Evolutionary conservation across 2,113 vertebrate species (phyloP).

Genomic region (Genyomyrus donnyi): DNA sequence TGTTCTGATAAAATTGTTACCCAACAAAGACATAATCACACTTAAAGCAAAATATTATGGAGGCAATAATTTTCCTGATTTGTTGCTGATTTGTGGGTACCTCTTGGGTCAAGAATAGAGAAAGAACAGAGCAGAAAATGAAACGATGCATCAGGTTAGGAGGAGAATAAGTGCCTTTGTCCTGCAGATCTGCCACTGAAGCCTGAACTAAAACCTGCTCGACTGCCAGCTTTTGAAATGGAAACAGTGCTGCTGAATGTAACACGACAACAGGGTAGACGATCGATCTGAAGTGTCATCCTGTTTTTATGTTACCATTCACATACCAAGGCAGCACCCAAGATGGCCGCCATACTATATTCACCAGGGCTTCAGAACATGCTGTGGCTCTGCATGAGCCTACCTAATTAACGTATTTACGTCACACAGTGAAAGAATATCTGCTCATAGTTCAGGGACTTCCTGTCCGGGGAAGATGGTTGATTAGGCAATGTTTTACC

Average conservation of each 20-base stretch:
- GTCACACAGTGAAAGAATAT: background rate
- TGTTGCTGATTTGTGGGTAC: background rate
- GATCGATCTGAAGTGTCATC: slow-evolving; percentile 11
- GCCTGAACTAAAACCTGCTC: slow-evolving; percentile 18
- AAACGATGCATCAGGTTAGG: slow-evolving; percentile 21
- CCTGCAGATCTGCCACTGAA: slow-evolving; percentile 33
- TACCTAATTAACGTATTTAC: background rate
- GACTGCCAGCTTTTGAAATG: slow-evolving; percentile 38
- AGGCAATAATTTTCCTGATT: background rate
- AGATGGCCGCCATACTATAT: background rate
- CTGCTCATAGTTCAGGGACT: background rate
- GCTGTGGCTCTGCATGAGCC: background rate
- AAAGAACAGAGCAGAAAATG: slow-evolving; percentile 6
- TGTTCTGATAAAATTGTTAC: background rate
- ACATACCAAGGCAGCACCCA: background rate
- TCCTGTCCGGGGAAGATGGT: background rate
- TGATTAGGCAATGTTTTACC: background rate
- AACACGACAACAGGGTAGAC: slow-evolving; percentile 18
- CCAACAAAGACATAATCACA: background rate
- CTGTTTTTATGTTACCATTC: background rate
- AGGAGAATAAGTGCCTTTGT: slow-evolving; percentile 29
- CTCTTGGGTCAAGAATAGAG: background rate
- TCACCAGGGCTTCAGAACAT: background rate
- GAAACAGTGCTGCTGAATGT: slow-evolving; percentile 25
- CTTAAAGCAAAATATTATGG: background rate